These are phyloP conservation scores for Mimumesa dahlbomi DNA, from an alignment of 2,888 invertebrate genomes.

Conservation along the genomic window DNA sequence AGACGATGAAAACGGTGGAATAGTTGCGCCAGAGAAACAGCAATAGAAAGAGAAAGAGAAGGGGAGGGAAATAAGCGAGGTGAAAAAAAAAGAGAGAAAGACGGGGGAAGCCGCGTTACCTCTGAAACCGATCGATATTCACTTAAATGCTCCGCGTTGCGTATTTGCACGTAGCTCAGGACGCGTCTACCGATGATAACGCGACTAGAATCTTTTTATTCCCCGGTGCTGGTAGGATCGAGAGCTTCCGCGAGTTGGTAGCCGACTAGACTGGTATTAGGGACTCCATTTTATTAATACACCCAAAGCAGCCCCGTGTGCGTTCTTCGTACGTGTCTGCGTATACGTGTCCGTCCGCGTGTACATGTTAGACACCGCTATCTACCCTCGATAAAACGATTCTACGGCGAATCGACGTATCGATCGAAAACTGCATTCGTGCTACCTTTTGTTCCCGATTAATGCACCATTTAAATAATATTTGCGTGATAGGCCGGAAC, in stretches of 20 bases:
- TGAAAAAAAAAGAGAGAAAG: neutral
- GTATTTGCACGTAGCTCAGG: slow-evolving; percentile 33
- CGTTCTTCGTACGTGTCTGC: slow-evolving; percentile 1
- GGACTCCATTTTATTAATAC: slow-evolving; percentile 46
- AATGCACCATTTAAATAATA: slow-evolving; percentile 56
- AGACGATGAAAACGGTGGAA: neutral
- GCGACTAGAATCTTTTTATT: slow-evolving; percentile 27
- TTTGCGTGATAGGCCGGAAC: slow-evolving; percentile 40
- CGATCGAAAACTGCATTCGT: slow-evolving; percentile 58
- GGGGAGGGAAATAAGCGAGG: slow-evolving; percentile 3
- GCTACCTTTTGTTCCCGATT: slow-evolving; percentile 50
- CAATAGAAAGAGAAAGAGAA: neutral
- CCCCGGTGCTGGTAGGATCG: slow-evolving; percentile 8
- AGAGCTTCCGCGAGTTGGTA: slow-evolving; percentile 15
- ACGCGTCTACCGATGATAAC: slow-evolving; percentile 43
- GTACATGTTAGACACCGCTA: slow-evolving; percentile 32
- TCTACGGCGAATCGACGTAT: slow-evolving; percentile 52
- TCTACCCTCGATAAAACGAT: slow-evolving; percentile 38
- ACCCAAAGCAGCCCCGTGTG: slow-evolving; percentile 47
- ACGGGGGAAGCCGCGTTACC: neutral
- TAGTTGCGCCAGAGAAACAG: too few species aligned
- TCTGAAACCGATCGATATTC: slow-evolving; percentile 43
- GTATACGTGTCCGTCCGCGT: neutral
- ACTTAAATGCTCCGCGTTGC: slow-evolving; percentile 41
- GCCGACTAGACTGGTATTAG: slow-evolving; percentile 5